Base-by-base conservation (phyloP, 2,113 vertebrate genomes). In the Poecilia latipinna region DNA sequence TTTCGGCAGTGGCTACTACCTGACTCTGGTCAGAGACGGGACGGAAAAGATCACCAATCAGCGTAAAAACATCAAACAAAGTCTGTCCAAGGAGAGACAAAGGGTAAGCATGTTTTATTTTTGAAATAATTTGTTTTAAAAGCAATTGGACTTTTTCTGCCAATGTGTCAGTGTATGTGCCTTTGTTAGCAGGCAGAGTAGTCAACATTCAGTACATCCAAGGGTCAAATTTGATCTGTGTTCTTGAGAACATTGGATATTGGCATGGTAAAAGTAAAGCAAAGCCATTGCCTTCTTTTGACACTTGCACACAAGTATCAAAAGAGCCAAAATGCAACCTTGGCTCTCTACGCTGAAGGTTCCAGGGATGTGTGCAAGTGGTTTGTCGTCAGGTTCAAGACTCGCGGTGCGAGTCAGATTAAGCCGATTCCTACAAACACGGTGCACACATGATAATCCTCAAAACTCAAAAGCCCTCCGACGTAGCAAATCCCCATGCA, bases 1-100 rank as follows among this genome's bases (percentile, higher is more conserved):
- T 13, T 94, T 99, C 28, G 97, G 98, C 70, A 98, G 96, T 17
- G 98, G 98, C 22, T 99, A 99, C 92, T 99, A 99, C 86, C 95
- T 99, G 80, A 99, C 97, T 0, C 87, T 99, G 61, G 97, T 97
- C 68, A 95, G 96, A 39, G 77, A 73, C 0, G 80, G 77, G 12
- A 64, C 64, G 0, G 74, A 92, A 86, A 96, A 89, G 94, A 96
- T 70, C 94, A 91, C 86, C 83, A 93, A 77, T 86, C 95, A 48
- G 91, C 92, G 70, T 0, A 29, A 82, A 86, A 75, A 94, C 70
- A 73, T 95, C 93, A 69, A 95, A 88, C 85, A 90, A 93, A 78
- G 90, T 92, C 68, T 95, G 93, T 22, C 12, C 35, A 65, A 26
- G 69, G 57, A 85, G 79, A 75, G 77, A 12, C 1, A 44, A 54